Conservation (phyloP, 2,113 vertebrate species). For the Prinia subflava region DNA sequence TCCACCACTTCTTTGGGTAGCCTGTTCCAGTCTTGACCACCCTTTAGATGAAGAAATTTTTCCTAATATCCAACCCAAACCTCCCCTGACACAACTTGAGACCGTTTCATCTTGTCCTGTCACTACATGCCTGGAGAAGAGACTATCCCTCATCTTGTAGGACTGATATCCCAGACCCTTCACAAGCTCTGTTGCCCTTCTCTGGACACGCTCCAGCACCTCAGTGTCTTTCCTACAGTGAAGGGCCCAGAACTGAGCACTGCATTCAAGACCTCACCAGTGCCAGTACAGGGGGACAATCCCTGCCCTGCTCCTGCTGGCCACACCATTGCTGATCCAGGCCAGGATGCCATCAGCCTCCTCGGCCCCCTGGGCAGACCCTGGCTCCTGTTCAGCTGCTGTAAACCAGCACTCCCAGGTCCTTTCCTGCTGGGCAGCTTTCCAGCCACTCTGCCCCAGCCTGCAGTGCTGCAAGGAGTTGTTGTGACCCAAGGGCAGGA, state of each 20-base stretch:
- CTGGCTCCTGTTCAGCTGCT: background rate
- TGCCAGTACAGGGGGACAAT: background rate
- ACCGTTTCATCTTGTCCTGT: background rate
- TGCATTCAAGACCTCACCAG: background rate
- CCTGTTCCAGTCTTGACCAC: background rate
- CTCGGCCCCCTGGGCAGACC: background rate
- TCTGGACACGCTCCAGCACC: accelerated
- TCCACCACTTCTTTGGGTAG: background rate
- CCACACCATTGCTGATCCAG: background rate
- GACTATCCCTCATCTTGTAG: background rate
- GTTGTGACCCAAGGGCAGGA: background rate
- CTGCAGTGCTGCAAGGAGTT: background rate
- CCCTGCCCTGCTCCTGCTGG: background rate
- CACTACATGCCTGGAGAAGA: background rate
- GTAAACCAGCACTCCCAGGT: background rate
- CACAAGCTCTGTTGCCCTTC: background rate
- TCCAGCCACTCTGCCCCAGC: background rate
- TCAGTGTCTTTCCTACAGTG: accelerated
- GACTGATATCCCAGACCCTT: background rate
- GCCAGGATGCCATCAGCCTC: background rate
- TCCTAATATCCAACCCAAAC: background rate
- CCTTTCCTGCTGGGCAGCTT: background rate
- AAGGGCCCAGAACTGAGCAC: background rate
- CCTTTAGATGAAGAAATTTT: background rate
- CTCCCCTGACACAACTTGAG: background rate